phyloP scores from a whole-genome alignment of 2,797 vertebrate genomes.

The Molothrus aeneus region DNA sequence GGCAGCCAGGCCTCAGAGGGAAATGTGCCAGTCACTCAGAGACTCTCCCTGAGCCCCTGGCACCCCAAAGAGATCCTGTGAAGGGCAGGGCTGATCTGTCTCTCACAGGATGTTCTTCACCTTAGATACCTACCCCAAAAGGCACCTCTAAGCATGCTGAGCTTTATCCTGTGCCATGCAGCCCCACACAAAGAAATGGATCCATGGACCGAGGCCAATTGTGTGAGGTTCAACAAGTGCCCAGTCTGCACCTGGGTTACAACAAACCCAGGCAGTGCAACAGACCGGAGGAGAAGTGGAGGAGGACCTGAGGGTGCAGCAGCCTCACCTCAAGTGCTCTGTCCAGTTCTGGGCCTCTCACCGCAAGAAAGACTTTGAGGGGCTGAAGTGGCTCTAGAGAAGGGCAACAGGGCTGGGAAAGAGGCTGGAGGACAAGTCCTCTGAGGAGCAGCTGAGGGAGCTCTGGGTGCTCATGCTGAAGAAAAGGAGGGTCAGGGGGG shows the following conservation, averaged over 20 bases:
- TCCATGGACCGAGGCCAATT: fast-evolving
- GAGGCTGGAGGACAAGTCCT: not conserved
- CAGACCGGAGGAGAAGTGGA: not conserved
- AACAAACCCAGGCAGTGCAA: not conserved
- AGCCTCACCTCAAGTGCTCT: not conserved
- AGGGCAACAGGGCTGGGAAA: not conserved
- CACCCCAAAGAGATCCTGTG: no score
- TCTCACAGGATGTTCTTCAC: not conserved
- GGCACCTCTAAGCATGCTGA: not conserved
- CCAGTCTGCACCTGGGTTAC: not conserved
- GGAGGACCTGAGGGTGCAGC: not conserved
- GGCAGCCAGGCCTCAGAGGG: not conserved
- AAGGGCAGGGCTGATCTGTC: not conserved
- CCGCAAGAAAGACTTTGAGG: not conserved
- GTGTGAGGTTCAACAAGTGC: not conserved
- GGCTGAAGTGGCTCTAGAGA: not conserved
- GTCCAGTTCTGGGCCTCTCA: not conserved
- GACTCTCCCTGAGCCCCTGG: fast-evolving
- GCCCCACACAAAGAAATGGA: not conserved
- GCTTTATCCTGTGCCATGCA: not conserved
- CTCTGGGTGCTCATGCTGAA: not conserved
- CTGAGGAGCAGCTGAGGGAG: not conserved
- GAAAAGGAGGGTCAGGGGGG: not conserved
- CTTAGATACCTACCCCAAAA: not conserved
- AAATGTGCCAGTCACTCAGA: not conserved